Base-by-base conservation (phyloP, 2,113 vertebrate genomes). In the Xenopus laevis region DNA sequence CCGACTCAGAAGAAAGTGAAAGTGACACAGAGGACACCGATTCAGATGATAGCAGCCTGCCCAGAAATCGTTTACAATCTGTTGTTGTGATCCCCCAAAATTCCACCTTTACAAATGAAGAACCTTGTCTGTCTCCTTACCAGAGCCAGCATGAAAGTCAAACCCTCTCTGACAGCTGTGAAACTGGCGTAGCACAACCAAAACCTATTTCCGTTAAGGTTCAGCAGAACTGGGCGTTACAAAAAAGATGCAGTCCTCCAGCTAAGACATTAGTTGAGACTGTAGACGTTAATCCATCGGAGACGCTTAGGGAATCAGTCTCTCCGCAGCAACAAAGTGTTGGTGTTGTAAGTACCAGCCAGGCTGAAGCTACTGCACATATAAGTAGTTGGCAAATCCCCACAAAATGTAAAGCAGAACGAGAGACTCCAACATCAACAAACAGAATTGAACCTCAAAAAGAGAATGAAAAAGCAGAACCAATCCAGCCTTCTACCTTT, bases 1-100 rank as follows among this genome's bases (percentile, higher is more conserved):
- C 86, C 0, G 90, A 84, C 62, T 87, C 67, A 0, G 89, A 83
- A 13, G 84, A 85, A 65, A 89, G 86, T 0, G 83, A 82, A n/a
- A 98, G 95, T 0, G 94, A 98, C 52, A 93, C 90, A 0, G 96
- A 97, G 4, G 95, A 94, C 71, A 95, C 97, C 0, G 97, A 98
- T 71, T 97, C 95, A 0, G 95, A 99, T 66, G 95, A 96, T 0
- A 91, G 87, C 16, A 91, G 89, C 3, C 68, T 84, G 0, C 92
- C 93, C 1, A 91, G 89, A 72, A 98, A 97, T 72, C 89, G 92
- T 18, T 90, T 98, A 69, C 96, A 98, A 59, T 99, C 97, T 0
- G 91, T 98, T 1, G 96, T 98, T 65, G 92, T 98, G 0, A 87
- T 99, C 64, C 97, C 97, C 57, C 96, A 96, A 82, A 96, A 97